Conservation (phyloP, 1,140 invertebrate genomes). For the Phenacoccus solenopsis region DNA sequence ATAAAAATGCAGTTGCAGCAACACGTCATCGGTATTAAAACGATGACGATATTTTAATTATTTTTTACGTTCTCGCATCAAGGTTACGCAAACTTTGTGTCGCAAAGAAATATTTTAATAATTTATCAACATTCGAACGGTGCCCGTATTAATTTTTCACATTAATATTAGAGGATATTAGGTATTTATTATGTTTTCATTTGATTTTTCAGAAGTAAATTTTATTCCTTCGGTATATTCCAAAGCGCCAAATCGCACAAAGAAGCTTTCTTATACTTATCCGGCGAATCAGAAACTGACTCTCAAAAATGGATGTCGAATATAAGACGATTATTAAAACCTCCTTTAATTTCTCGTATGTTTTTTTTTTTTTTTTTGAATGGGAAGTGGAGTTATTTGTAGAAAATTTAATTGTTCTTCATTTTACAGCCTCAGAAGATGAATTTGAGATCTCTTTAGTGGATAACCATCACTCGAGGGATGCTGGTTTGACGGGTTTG, state of each 20-base stretch:
- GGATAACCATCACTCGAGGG: slow-evolving; percentile 40
- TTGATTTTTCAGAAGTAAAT: slow-evolving; percentile 32
- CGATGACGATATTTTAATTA: not conserved
- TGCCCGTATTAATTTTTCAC: too few species aligned
- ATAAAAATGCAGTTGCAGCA: too few species aligned
- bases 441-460: slow-evolving; percentile 39
- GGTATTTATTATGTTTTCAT: not conserved
- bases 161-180: too few species aligned
- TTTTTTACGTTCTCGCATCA: not conserved
- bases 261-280: slow-evolving; percentile 39
- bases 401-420: slow-evolving; percentile 7
- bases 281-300: slow-evolving; percentile 39
- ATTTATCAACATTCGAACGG: too few species aligned
- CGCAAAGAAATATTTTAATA: not conserved
- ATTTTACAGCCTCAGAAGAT: slow-evolving; percentile 31
- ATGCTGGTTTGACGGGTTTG: slow-evolving; percentile 38
- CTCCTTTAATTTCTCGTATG: slow-evolving; percentile 32
- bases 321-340: slow-evolving; percentile 37
- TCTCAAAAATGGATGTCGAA: slow-evolving; percentile 42
- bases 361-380: not conserved
- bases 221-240: slow-evolving; percentile 42
- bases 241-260: slow-evolving; percentile 28
- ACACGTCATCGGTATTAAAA: too few species aligned
- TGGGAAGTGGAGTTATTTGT: too few species aligned
- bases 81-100: not conserved